phyloP scores from a whole-genome alignment of 1,140 invertebrate genomes.

The Subanguina moxae region DNA sequence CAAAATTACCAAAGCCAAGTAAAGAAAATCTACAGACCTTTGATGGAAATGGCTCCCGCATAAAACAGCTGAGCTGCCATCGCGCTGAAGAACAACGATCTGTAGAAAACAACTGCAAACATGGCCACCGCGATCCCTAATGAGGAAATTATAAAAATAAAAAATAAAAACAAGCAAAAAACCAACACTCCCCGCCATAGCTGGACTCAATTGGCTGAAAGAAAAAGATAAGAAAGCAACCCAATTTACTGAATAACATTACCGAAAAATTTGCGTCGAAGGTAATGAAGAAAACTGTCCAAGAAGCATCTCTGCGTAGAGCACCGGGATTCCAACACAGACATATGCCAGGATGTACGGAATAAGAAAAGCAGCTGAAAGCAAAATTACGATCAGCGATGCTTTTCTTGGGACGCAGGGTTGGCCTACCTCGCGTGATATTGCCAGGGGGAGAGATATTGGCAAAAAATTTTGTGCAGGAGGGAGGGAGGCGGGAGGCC shows the following conservation, averaged over 20 bases:
- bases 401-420: too few relatives aligned
- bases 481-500: too few relatives aligned
- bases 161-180: neutral
- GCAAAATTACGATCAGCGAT: neutral
- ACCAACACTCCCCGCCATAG: neutral
- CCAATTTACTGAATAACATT: too few relatives aligned
- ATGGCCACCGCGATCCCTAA: conserved; percentile 9
- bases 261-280: conserved; percentile 5
- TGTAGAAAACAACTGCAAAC: conserved; percentile 3
- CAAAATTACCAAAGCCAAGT: too few relatives aligned
- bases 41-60: neutral
- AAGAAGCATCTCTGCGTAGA: conserved; percentile 7
- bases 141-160: neutral
- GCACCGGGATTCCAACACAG: conserved; percentile 12
- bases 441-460: too few relatives aligned
- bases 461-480: too few relatives aligned
- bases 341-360: conserved; percentile 8
- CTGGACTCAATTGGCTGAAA: conserved; percentile 4
- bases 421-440: too few relatives aligned
- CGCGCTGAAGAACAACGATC: conserved; percentile 7
- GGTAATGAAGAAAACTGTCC: conserved; percentile 9
- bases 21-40: neutral
- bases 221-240: too few relatives aligned
- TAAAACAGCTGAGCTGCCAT: conserved; percentile 3
- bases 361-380: conserved; percentile 9